A percentile compares a stretch with the other conserved stretches of the same genome.
Evolutionary conservation across 2,113 vertebrate species (phyloP).

Genomic region (Chamaea fasciata): DNA sequence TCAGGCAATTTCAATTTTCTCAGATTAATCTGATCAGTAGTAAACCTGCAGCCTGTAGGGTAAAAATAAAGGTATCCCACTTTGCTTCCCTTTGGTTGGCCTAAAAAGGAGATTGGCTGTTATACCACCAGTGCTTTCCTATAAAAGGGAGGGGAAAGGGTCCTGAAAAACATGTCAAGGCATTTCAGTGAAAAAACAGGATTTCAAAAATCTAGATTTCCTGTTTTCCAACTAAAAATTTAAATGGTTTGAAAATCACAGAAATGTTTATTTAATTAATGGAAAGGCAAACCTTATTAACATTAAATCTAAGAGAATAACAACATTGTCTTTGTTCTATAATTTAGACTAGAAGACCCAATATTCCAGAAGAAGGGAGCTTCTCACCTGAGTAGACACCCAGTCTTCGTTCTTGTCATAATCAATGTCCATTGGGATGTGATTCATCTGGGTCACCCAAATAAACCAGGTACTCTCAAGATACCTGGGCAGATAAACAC

Average conservation of each 20-base stretch:
- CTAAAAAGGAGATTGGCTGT: not conserved
- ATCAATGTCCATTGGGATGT: slow-evolving; percentile 71
- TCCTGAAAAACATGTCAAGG: not conserved
- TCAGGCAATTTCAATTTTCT: not conserved
- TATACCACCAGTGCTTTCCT: not conserved
- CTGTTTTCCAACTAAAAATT: not conserved
- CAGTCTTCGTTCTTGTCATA: slow-evolving; percentile 76
- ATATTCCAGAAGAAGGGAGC: not conserved
- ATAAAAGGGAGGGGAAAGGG: not conserved
- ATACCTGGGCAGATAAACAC: slow-evolving; percentile 49
- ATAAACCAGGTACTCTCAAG: slow-evolving; percentile 72
- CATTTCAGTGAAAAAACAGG: not conserved
- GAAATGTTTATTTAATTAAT: not conserved
- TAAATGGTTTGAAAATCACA: not conserved
- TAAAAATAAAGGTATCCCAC: not conserved
- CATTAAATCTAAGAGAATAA: not conserved
- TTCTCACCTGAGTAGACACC: slow-evolving; percentile 78
- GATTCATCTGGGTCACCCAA: slow-evolving; percentile 76
- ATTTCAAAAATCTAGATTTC: not conserved
- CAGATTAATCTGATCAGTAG: not conserved
- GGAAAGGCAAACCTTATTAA: not conserved
- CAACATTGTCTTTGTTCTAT: accelerated
- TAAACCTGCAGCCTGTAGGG: not conserved
- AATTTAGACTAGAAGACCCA: not conserved
- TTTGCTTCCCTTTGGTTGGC: not conserved